Evolutionary conservation across 2,888 invertebrate genomes (phyloP), one percentile per base, ranked within the genome.

Genomic region (Drosophila mettleri): DNA sequence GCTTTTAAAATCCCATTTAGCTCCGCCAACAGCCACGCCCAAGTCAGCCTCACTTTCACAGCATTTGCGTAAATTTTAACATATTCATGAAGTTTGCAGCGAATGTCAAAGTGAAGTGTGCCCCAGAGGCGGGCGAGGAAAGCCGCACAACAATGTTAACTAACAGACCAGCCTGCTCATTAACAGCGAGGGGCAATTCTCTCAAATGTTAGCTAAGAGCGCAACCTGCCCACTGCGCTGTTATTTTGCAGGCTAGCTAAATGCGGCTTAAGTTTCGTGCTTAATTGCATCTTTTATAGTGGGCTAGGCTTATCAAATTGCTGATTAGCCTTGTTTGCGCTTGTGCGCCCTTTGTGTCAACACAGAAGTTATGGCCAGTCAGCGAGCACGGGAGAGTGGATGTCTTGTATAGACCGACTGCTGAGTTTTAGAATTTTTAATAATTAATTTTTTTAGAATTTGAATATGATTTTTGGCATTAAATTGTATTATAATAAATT

Each of bases 71-170:
- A 54, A 22, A 51, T 62, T 33, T 80, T 57, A 73, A 62, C 72
- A 73, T 73, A 77, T 73, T 69, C 59, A 80, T 69, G 57, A 61
- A 68, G 49, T 61, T 74, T n/a, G 22, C 20, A 33, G 27, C 62
- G 59, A 78, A 78, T 75, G 83, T 82, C 78, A 79, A 79, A 59
- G 59, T 65, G 52, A 55, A 70, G 61, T 62, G 61, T 24, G 24
- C 58, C 27, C n/a, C 9, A 48, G 59, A 62, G 72, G 34, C 33
- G 49, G n/a, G 29, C 29, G 51, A 58, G n/a, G n/a, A 45, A 68
- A 66, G 64, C 53, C 66, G 18, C 18, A 36, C 18, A 16, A 5
- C 51, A 34, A 38, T 65, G 67, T 65, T 65, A 65, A 43, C 20
- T 29, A 34, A 18, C 45, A 33, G 22, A 14, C 16, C 2, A 10